phyloP scores from a whole-genome alignment of 2,113 vertebrate genomes.

The Brachirus orientalis region DNA sequence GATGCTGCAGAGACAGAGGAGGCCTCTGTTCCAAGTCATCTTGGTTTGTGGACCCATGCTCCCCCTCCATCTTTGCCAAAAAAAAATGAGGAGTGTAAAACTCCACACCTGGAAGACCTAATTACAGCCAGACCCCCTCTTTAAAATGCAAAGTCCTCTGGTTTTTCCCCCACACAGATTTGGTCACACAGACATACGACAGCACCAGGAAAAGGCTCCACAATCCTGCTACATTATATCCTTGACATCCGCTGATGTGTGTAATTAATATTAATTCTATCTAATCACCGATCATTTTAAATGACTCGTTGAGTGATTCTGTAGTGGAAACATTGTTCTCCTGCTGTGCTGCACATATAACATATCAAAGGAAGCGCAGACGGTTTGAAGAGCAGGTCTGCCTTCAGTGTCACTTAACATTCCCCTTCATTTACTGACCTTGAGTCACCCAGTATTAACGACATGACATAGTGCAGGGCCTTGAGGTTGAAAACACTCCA shows the following conservation, averaged over 20 bases:
- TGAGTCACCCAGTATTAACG: constrained; percentile 59
- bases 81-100: constrained; percentile 46
- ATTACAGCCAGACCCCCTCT: constrained; percentile 50
- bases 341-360: constrained; percentile 18
- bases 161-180: constrained; percentile 22
- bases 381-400: constrained; percentile 40
- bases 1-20: constrained; percentile 63
- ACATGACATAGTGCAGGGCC: constrained; percentile 55
- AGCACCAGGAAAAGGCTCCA: constrained; percentile 10
- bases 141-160: constrained; percentile 10
- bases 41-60: constrained; percentile 1
- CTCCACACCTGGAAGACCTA: constrained; percentile 56
- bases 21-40: constrained; percentile 59
- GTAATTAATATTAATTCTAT: constrained; percentile 34
- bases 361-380: constrained; percentile 38
- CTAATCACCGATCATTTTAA: constrained; percentile 28
- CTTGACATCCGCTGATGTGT: constrained; percentile 20
- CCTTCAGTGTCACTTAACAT: constrained; percentile 46
- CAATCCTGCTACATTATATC: not conserved
- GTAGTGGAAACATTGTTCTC: constrained; percentile 13
- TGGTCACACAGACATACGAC: constrained; percentile 26
- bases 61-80: not conserved
- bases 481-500: constrained; percentile 54
- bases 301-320: constrained; percentile 21
- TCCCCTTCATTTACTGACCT: constrained; percentile 58